Evolutionary conservation across 2,888 invertebrate species (phyloP).

Genomic region (Ichneumoninae sp.): DNA sequence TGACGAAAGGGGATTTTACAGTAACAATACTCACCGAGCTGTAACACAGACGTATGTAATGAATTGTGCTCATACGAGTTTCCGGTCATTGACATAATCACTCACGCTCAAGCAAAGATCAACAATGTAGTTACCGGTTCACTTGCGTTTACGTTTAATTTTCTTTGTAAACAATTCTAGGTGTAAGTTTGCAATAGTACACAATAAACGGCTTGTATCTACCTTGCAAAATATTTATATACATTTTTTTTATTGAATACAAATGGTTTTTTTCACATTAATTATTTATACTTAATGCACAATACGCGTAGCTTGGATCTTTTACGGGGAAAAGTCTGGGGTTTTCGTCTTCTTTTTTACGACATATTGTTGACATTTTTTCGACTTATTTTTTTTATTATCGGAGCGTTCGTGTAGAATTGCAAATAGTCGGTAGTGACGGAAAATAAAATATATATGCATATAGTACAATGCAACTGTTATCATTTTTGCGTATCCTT

Average conservation of each 20-base stretch:
- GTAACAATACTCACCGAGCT: not conserved
- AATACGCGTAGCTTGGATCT: not conserved
- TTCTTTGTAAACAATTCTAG: not conserved
- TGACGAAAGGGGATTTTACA: slow-evolving; percentile 5
- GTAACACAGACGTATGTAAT: not conserved
- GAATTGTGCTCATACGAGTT: not conserved
- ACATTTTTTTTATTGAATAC: slow-evolving; percentile 18
- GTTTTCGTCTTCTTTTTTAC: no score
- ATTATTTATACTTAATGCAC: no score
- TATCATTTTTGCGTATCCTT: slow-evolving; percentile 49
- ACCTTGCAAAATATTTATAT: not conserved
- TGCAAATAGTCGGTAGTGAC: slow-evolving; percentile 44
- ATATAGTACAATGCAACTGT: slow-evolving; percentile 25
- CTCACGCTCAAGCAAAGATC: not conserved
- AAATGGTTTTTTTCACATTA: no score
- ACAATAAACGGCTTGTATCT: not conserved
- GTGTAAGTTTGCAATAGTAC: not conserved
- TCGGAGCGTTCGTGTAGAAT: slow-evolving; percentile 9
- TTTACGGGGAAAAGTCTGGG: no score
- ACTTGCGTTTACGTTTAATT: not conserved
- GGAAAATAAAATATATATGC: slow-evolving; percentile 28
- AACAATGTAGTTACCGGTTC: slow-evolving; percentile 1
- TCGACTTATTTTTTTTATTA: not conserved
- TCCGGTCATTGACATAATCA: not conserved
- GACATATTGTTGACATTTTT: not conserved